phyloP scores from a whole-genome alignment of 2,113 vertebrate genomes.

The Catagonus wagneri region DNA sequence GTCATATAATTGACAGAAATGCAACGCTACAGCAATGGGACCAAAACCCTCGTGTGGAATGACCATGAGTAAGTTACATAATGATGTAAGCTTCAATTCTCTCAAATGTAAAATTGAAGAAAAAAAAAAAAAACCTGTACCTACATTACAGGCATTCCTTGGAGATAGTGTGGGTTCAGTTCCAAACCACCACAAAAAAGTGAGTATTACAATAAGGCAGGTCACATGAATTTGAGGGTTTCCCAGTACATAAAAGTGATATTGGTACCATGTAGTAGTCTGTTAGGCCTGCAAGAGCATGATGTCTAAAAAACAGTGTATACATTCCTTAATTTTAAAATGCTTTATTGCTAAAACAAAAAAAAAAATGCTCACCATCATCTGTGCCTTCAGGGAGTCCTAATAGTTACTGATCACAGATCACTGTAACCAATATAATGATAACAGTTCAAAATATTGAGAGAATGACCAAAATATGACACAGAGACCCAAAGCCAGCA shows the following conservation, averaged over 20 bases:
- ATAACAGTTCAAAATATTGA: background rate
- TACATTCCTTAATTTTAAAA: no score
- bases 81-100: background rate
- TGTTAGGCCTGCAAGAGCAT: background rate
- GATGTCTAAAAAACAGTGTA: background rate
- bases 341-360: background rate
- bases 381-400: background rate
- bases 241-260: background rate
- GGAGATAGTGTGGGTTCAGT: background rate
- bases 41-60: accelerated
- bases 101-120: background rate
- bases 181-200: background rate
- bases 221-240: accelerated
- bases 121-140: background rate
- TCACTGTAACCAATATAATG: background rate
- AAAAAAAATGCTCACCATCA: background rate
- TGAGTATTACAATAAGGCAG: background rate
- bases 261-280: accelerated
- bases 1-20: background rate
- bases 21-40: accelerated
- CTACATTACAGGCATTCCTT: accelerated
- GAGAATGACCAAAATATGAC: background rate
- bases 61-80: accelerated
- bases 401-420: background rate
- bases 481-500: background rate